Evolutionary conservation across 2,888 invertebrate genomes (phyloP), one percentile per base, ranked within the genome.

Genomic region (Xestia xanthographa): DNA sequence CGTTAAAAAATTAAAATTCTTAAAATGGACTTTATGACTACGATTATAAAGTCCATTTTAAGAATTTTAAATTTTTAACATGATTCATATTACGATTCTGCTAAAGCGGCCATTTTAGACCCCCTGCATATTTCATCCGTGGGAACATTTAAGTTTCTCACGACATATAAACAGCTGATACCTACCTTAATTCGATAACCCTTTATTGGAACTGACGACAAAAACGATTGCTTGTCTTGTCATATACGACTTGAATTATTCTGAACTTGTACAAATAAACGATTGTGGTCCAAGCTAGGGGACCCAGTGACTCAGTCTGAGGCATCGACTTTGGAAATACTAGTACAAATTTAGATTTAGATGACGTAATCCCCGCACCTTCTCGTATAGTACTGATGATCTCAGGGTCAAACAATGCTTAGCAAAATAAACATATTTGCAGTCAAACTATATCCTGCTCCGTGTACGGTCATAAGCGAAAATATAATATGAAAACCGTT

Each of bases 361-460:
- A 34, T 86, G 87, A 86, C 82, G 86, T 74, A 83, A 86, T 58
- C 75, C 48, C 79, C 77, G 69, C 71, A 66, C 77, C 83, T 85
- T 79, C 67, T 68, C 69, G 20, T 66, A 58, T 66, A 65, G 68
- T 68, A 60, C 50, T 58, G 86, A 81, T 80, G 78, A 85, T 81
- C 80, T 87, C 81, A 86, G 79, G 81, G 79, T 77, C 73, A 86
- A 50, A 68, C 65, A 53, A 72, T 67, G 70, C 60, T 68, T 62
- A 62, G 41, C n/a, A 66, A 79, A 87, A 85, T 76, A 75, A 65
- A 80, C 67, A 70, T 70, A 78, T 82, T 68, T 78, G 70, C 56
- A 65, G 60, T 68, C 72, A 85, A 85, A 70, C 56, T 77, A 83
- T 73, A 83, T 71, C 63, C 70, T 73, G 48, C 58, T 71, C n/a